Evolutionary conservation across 2,888 invertebrate species (phyloP).

Genomic region (Melanargia galathea): DNA sequence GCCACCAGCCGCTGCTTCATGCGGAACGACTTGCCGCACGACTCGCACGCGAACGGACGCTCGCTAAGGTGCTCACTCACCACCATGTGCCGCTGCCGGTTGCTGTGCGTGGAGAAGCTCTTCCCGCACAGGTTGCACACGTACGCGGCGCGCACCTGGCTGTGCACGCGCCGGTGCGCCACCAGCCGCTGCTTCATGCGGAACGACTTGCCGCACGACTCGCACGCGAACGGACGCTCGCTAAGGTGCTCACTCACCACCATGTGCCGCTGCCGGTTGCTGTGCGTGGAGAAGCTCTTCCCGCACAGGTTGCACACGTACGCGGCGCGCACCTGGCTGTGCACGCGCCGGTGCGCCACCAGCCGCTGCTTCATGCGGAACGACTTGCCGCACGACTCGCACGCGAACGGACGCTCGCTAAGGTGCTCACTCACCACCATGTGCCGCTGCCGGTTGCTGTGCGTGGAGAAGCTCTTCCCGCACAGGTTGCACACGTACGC

Average conservation of each 20-base stretch:
- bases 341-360: slow-evolving; percentile 66
- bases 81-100: slow-evolving; percentile 72
- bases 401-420: slow-evolving; percentile 69
- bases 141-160: slow-evolving; percentile 54
- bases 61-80: slow-evolving; percentile 62
- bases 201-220: slow-evolving; percentile 67
- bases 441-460: slow-evolving; percentile 69
- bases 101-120: slow-evolving; percentile 69
- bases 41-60: slow-evolving; percentile 68
- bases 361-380: slow-evolving; percentile 70
- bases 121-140: slow-evolving; percentile 66
- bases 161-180: slow-evolving; percentile 66
- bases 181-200: slow-evolving; percentile 68
- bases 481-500: slow-evolving; percentile 62
- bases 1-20: slow-evolving; percentile 70
- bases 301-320: slow-evolving; percentile 66
- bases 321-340: slow-evolving; percentile 53
- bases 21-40: slow-evolving; percentile 68
- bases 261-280: slow-evolving; percentile 72
- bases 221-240: slow-evolving; percentile 72
- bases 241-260: slow-evolving; percentile 61
- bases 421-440: slow-evolving; percentile 67
- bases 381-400: slow-evolving; percentile 65
- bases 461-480: slow-evolving; percentile 70
- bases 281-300: slow-evolving; percentile 70